phyloP scores from a whole-genome alignment of 2,797 vertebrate species.

The Lacerta viridis region DNA sequence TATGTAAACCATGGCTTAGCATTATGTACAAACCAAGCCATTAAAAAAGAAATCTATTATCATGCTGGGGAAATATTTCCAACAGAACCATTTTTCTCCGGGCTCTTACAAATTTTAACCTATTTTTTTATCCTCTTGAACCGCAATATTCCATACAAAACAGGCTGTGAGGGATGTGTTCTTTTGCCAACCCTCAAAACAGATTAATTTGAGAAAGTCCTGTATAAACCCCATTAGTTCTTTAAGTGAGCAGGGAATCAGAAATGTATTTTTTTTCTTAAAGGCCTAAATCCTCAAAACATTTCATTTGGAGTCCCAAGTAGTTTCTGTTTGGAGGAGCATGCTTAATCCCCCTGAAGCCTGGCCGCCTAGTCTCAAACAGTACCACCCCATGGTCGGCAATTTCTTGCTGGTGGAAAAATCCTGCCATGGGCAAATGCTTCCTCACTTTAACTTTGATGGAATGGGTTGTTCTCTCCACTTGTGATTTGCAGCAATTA shows the following conservation, averaged over 20 bases:
- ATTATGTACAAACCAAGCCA: neutral
- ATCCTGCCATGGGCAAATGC: neutral
- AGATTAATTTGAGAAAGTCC: slow-evolving; percentile 24
- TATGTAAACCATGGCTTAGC: too few relatives aligned
- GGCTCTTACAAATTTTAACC: neutral
- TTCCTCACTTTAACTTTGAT: neutral
- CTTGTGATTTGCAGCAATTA: neutral
- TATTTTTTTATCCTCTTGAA: neutral
- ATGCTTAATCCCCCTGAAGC: neutral
- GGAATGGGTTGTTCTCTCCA: too few relatives aligned
- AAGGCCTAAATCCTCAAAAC: slow-evolving; percentile 4
- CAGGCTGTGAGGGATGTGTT: neutral
- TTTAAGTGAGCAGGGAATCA: neutral
- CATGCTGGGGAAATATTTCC: slow-evolving; percentile 5
- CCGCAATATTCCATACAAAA: neutral
- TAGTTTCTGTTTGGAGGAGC: neutral
- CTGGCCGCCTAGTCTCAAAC: neutral
- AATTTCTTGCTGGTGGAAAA: neutral
- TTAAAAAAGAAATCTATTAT: neutral
- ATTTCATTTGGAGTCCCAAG: neutral
- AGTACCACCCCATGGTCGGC: neutral
- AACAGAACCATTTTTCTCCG: slow-evolving; percentile 8
- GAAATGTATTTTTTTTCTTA: neutral
- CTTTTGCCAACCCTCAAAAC: neutral
- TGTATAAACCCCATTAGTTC: neutral